A percentile compares a stretch with the other conserved stretches of the same genome.
Evolutionary conservation across 2,888 invertebrate genomes (phyloP).

Genomic region (Acleris laterana): DNA sequence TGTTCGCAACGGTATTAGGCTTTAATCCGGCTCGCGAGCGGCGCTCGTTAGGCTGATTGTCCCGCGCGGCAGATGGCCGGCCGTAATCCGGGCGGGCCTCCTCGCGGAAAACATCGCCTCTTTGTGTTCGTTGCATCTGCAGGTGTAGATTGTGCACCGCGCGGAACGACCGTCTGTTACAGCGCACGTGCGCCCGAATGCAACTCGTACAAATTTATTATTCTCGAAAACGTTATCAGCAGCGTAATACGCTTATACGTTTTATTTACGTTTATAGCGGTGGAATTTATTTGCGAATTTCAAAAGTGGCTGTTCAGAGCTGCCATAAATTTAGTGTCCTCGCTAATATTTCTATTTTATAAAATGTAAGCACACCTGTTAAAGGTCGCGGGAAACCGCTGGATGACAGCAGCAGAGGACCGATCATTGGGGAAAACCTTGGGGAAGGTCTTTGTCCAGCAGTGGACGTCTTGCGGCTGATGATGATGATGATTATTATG

Average conservation of each 20-base stretch:
- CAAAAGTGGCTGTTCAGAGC: too few relatives aligned
- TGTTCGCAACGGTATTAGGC: constrained; percentile 79
- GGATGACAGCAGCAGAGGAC: too few relatives aligned
- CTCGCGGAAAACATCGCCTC: constrained; percentile 72
- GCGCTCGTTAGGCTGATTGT: constrained; percentile 82
- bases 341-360: too few relatives aligned
- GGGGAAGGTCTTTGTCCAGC: too few relatives aligned
- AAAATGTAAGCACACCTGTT: too few relatives aligned
- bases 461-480: too few relatives aligned
- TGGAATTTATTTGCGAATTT: neutral
- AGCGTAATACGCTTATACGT: constrained; percentile 45
- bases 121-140: constrained; percentile 83
- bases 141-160: constrained; percentile 77
- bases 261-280: neutral
- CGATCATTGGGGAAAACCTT: too few relatives aligned
- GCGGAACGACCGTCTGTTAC: constrained; percentile 74
- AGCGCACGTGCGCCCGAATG: constrained; percentile 68
- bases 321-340: too few relatives aligned
- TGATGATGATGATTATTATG: too few relatives aligned
- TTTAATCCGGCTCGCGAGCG: constrained; percentile 79
- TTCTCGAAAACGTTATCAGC: constrained; percentile 74
- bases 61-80: constrained; percentile 78
- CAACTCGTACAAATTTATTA: constrained; percentile 71
- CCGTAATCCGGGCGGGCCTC: constrained; percentile 68
- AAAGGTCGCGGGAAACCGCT: too few relatives aligned